phyloP scores from a whole-genome alignment of 2,113 vertebrate species.

The Cyanoramphus novaezelandiae region DNA sequence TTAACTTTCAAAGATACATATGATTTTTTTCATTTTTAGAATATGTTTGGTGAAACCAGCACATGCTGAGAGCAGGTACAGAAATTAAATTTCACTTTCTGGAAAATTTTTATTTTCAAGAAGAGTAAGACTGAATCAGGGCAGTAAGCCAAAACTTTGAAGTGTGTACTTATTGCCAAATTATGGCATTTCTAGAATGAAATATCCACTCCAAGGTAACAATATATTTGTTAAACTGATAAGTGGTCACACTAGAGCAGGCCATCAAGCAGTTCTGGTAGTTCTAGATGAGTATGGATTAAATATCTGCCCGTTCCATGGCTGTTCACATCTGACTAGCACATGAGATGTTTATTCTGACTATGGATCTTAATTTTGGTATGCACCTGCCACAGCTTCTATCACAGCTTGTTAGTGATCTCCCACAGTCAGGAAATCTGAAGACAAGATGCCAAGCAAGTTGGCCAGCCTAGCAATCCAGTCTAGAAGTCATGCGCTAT shows the following conservation, averaged over 20 bases:
- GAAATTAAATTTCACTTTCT: not conserved
- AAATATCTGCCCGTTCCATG: not conserved
- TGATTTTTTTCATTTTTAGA: not conserved
- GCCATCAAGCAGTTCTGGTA: not conserved
- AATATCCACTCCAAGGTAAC: not conserved
- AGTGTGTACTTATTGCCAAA: not conserved
- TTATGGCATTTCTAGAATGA: not conserved
- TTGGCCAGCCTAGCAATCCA: not conserved
- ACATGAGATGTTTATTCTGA: not conserved
- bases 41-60: not conserved
- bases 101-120: not conserved
- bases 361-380: not conserved
- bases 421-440: conserved; percentile 28
- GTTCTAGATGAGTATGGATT: not conserved
- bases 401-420: conserved; percentile 31
- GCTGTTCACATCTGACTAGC: not conserved
- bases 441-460: conserved; percentile 14
- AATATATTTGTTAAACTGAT: not conserved
- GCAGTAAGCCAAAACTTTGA: not conserved
- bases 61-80: not conserved
- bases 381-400: conserved; percentile 36
- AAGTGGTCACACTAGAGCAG: not conserved
- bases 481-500: conserved; percentile 12
- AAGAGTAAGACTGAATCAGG: not conserved
- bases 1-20: not conserved